Conservation (phyloP, 2,113 vertebrate species). For the Anseranas semipalmata region DNA sequence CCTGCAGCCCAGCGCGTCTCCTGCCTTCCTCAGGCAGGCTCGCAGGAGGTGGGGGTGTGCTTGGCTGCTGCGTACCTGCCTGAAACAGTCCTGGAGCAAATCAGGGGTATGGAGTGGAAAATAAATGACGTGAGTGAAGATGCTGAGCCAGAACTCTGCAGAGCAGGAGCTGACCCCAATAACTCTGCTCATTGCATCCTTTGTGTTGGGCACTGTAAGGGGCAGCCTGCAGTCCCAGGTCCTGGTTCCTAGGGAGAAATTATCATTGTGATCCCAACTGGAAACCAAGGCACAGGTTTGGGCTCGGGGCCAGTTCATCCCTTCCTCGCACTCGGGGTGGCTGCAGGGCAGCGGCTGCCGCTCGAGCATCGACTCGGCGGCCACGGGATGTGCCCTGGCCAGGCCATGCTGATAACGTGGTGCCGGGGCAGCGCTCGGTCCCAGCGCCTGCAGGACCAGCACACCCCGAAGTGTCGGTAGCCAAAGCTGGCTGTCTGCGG, state of each 20-base stretch:
- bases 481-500: neutral
- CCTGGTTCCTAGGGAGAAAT: neutral
- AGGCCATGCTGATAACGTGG: too few species aligned
- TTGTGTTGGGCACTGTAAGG: accelerated
- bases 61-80: accelerated
- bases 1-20: accelerated
- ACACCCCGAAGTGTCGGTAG: neutral
- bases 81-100: neutral
- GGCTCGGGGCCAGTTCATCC: too few species aligned
- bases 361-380: neutral
- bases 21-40: neutral
- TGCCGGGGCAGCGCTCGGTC: neutral
- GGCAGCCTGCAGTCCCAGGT: neutral
- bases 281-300: neutral
- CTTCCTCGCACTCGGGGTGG: neutral
- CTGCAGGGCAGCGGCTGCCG: neutral
- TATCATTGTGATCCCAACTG: too few species aligned
- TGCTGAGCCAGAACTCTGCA: neutral
- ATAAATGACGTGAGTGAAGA: neutral
- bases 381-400: neutral
- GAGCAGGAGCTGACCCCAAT: neutral
- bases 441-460: too few species aligned
- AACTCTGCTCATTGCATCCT: accelerated
- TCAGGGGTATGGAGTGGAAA: accelerated
- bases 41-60: accelerated